Evolutionary conservation across 2,797 vertebrate genomes (phyloP), one percentile per base, ranked within the genome.

Genomic region (Intellagama lesueurii): DNA sequence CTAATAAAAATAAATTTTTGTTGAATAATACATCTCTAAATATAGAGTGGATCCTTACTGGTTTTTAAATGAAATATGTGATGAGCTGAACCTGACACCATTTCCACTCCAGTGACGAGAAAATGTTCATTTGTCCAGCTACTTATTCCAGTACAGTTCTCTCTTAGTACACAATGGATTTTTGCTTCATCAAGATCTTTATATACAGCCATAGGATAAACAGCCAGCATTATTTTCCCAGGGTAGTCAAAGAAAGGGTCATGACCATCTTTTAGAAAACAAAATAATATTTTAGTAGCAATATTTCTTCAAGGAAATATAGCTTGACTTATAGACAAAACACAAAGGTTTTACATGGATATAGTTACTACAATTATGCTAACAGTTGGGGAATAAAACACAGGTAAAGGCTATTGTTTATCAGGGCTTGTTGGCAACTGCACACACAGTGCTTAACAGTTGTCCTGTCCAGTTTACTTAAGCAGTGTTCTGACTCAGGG

Each of bases 161-260:
- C 60, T 80, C 73, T 91, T 35, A 26, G 47, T 89, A 92, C 49
- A 87, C 88, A 82, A 78, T 52, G 66, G 76, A 89, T 85, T 92
- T 66, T 83, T 68, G 69, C 88, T 92, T 90, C 89, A 14, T 64
- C 88, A 90, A 89, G 56, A 82, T 76, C 24, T 60, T 78, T 87
- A 44, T 90, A 87, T 79, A 75, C 5, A 72, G 82, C 81, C 85
- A 91, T 85, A 40, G 81, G 83, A 84, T 1, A n/a, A 44, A 89
- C 35, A 90, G 79, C 56, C 77, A 90, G 79, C 66, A 88, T 85
- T 81, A 91, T 94, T 92, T 93, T 88, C 81, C 76, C 90, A 85
- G 35, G 69, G 8, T 93, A 95, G 92, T 90, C 90, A 89, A 91
- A 90, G 90, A 95, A 93, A 89, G 87, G 78, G 82, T 91, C 88